Evolutionary conservation across 2,888 invertebrate species (phyloP), one percentile per base, ranked within the genome.

Genomic region (Agriopis aurantiaria): DNA sequence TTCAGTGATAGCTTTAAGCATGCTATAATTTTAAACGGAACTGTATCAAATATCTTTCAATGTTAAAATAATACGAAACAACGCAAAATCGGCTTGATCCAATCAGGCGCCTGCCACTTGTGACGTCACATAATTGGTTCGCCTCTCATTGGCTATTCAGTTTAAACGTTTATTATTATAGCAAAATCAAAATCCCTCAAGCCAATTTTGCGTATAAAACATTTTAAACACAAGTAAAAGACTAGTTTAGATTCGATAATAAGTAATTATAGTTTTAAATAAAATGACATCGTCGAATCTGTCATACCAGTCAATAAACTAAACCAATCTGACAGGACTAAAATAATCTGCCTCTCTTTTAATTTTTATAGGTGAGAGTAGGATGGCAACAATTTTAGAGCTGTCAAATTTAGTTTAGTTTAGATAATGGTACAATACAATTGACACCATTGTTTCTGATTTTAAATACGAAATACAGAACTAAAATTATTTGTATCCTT

Each of bases 171-270:
- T 6, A 0, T 23, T 23, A 53, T 33, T n/a, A 12, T 40, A 40
- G 40, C 40, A 0, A 40, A 41, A 12, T 40, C 8, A 40, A n/a
- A 12, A 7, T 12, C 0, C 9, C 3, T 5, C 4, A 41, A n/a
- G n/a, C n/a, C 5, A n/a, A 55, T 55, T 55, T 55, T 55, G 55
- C n/a, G 40, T 55, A 33, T 33, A 11, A 53, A 53, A 12, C 33
- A 51, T 33, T 23, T 33, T 33, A 12, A 53, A 53, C 12, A 33
- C 33, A 12, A 53, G 23, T 12, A 33, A 33, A 53, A n/a, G 49
- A 33, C 3, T 1, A 33, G 14, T 51, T 9, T 14, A 33, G 3
- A 33, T 1, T 53, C n/a, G n/a, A 11, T 5, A 12, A 55, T 40
- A 33, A 55, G 8, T 3, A 52, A 45, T n/a, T 3, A 23, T 14